Evolutionary conservation across 2,888 invertebrate genomes (phyloP).

Genomic region (Diaphora mendica): DNA sequence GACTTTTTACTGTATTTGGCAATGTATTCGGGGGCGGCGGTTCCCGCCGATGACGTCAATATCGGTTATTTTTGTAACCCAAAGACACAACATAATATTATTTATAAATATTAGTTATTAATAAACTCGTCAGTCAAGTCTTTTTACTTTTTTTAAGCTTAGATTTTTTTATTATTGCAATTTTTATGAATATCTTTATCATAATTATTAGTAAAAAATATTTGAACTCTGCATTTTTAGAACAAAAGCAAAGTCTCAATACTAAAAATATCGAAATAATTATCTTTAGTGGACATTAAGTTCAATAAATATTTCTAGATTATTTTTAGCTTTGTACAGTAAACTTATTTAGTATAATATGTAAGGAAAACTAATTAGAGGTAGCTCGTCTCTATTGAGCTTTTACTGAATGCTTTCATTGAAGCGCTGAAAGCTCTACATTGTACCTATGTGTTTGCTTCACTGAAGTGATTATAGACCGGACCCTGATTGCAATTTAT

Average conservation of each 20-base stretch:
- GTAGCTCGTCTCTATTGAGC: not conserved
- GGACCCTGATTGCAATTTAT: no score
- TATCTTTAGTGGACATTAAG: not conserved
- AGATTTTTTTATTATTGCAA: not conserved
- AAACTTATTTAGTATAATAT: no score
- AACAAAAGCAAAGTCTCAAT: not conserved
- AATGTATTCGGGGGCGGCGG: not conserved
- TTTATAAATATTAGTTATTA: not conserved
- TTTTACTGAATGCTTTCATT: not conserved
- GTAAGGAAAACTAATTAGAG: not conserved
- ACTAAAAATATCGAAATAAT: not conserved
- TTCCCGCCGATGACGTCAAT: constrained; percentile 14
- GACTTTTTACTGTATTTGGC: constrained; percentile 5
- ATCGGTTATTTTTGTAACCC: constrained; percentile 1
- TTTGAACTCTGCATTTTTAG: not conserved
- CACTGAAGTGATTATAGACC: no score
- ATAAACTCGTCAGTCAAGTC: not conserved
- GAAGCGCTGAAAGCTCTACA: not conserved
- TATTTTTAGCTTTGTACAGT: no score
- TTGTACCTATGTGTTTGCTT: not conserved
- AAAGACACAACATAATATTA: not conserved
- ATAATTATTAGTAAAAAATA: not conserved
- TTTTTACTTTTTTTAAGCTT: not conserved
- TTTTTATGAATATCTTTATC: not conserved
- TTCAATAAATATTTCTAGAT: not conserved